These are phyloP conservation scores for Plotosus lineatus DNA, from an alignment of 2,113 vertebrate genomes.

Conservation along the genomic window DNA sequence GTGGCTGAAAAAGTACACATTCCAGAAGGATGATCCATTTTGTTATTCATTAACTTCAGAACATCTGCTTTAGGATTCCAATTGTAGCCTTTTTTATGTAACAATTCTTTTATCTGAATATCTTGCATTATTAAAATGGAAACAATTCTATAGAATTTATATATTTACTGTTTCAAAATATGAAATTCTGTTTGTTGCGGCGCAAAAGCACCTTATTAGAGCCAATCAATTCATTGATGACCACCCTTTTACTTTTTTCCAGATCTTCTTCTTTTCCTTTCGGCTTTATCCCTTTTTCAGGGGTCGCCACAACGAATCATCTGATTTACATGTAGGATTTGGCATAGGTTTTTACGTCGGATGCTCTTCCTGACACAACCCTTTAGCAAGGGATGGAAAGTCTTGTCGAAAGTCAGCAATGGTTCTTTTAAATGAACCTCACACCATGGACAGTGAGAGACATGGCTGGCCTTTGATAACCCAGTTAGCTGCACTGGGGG, in stretches of 20 bases:
- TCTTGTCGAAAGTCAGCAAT: no score
- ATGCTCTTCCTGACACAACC: no score
- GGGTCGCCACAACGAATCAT: no score
- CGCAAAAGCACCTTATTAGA: not conserved
- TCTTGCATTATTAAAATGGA: not conserved
- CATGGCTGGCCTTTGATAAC: no score
- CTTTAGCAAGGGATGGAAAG: no score
- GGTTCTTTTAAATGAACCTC: no score
- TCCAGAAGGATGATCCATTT: not conserved
- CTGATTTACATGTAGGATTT: no score
- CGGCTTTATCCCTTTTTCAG: no score
- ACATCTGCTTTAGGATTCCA: constrained; percentile 19
- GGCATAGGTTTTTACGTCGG: no score
- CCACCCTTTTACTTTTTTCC: not conserved
- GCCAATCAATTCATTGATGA: not conserved
- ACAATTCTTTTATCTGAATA: not conserved
- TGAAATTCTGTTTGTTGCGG: not conserved
- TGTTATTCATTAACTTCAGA: not conserved
- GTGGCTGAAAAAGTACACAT: not conserved
- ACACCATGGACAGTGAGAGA: no score
- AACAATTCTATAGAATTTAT: not conserved
- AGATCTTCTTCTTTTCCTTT: no score
- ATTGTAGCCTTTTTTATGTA: not conserved
- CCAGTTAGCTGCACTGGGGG: no score
- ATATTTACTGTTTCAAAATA: not conserved